Conservation (phyloP, 2,797 vertebrate species). For the Cryptoblepharus egeriae region DNA sequence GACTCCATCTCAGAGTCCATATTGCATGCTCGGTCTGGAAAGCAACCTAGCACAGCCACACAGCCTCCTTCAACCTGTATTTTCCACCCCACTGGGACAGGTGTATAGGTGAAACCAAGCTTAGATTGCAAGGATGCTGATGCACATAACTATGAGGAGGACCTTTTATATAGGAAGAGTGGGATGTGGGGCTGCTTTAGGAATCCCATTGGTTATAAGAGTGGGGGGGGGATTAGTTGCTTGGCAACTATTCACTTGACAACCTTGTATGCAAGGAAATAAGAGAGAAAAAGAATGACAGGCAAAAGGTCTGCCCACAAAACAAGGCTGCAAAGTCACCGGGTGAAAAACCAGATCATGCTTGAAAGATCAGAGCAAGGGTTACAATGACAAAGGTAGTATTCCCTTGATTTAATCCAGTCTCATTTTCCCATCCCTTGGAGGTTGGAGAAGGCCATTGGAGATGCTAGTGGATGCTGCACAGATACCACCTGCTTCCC, state of each 20-base stretch:
- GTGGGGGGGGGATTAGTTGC: not conserved
- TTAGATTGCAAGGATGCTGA: not conserved
- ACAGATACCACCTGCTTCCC: no score
- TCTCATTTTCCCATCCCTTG: no score
- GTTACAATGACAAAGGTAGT: no score
- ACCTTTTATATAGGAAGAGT: not conserved
- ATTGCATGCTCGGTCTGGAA: not conserved
- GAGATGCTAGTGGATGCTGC: no score
- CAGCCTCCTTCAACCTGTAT: not conserved
- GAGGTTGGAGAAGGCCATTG: no score
- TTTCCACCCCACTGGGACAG: not conserved
- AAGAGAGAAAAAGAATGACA: not conserved
- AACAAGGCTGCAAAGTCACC: no score
- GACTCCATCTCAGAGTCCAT: no score
- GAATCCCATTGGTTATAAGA: not conserved
- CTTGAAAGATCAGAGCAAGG: no score
- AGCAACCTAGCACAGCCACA: not conserved
- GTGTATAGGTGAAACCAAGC: not conserved
- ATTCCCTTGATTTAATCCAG: no score
- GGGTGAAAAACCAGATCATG: no score
- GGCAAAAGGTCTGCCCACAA: not conserved
- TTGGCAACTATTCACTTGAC: slow-evolving; percentile 27
- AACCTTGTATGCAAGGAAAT: not conserved
- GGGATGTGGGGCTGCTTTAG: not conserved
- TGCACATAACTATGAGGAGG: slow-evolving; percentile 24